Evolutionary conservation across 2,888 invertebrate genomes (phyloP), one percentile per base, ranked within the genome.

Genomic region (Neoitamus cyanurus): DNA sequence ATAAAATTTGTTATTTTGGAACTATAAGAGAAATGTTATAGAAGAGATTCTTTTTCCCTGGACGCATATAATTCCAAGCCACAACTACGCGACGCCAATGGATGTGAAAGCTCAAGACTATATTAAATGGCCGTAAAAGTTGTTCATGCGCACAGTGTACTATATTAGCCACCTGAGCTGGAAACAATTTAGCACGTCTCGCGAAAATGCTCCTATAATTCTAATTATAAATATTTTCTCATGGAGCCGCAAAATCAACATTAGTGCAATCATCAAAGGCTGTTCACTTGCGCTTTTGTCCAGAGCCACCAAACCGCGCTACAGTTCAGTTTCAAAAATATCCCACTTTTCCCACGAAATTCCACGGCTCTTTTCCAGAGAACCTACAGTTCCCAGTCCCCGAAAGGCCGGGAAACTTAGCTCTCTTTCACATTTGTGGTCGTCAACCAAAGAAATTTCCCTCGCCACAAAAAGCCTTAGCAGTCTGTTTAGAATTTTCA

Each of bases 401-500:
- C 25, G 15, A 28, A 37, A 46, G 42, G 77, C 37, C 68, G 36
- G 20, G 37, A 37, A 83, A 83, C 37, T 83, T 83, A 37, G n/a
- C 36, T 48, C 68, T 83, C 69, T 83, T 36, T 75, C 31, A 46
- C 46, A 15, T 83, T 36, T 20, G 30, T 25, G 20, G 13, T 46
- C 58, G 46, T 9, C 25, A 37, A 75, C 42, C 3, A 13, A 36
- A 77, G 68, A 75, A 58, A 84, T 75, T 48, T 73, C 83, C 83
- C 37, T 58, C 20, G 42, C 9, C 25, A 7, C 25, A 73, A 75
- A 83, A 83, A 46, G 73, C 34, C 73, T 25, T 46, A 83, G 20
- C 83, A 83, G 83, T 83, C 83, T 73, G 31, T 58, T 75, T 46
- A 75, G 83, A 75, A 58, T 75, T 75, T 83, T 83, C 83, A 75